phyloP scores from a whole-genome alignment of 1,140 invertebrate species.

The Lanistes nyassanus region DNA sequence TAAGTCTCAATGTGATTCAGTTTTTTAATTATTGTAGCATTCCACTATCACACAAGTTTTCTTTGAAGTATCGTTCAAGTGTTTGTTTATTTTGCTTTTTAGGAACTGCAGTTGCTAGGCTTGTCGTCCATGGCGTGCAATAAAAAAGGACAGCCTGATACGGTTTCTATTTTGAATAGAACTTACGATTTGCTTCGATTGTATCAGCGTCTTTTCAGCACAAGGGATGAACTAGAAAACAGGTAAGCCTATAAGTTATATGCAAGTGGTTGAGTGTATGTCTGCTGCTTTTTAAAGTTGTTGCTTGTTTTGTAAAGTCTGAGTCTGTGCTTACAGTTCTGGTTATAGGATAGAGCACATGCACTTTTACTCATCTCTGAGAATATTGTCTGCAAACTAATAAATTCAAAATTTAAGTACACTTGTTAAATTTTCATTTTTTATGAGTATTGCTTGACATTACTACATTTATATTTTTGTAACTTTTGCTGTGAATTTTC shows the following conservation, averaged over 20 bases:
- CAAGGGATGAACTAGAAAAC: constrained; percentile 50
- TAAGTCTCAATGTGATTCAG: too few relatives aligned
- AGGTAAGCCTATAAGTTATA: constrained; percentile 32
- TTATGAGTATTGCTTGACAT: not conserved
- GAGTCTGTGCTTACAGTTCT: not conserved
- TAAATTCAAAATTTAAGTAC: not conserved
- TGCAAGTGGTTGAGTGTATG: not conserved
- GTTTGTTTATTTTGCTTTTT: constrained; percentile 7
- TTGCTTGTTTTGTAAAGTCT: too few relatives aligned
- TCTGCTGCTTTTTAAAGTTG: not conserved
- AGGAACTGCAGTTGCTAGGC: constrained; percentile 51
- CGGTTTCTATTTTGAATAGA: constrained; percentile 39
- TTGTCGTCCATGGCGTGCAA: constrained; percentile 39
- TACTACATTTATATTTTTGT: not conserved
- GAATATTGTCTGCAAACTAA: too few relatives aligned
- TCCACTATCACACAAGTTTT: not conserved
- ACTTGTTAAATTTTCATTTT: not conserved
- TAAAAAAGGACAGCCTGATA: constrained; percentile 27
- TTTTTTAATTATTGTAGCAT: not conserved
- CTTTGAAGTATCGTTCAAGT: not conserved
- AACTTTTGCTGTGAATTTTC: not conserved
- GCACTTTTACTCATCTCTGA: not conserved
- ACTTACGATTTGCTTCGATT: constrained; percentile 43
- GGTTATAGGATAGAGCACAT: not conserved
- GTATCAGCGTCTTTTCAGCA: constrained; percentile 41